These are phyloP conservation scores for Salminus brasiliensis DNA, from an alignment of 2,113 vertebrate genomes.

Conservation along the genomic window DNA sequence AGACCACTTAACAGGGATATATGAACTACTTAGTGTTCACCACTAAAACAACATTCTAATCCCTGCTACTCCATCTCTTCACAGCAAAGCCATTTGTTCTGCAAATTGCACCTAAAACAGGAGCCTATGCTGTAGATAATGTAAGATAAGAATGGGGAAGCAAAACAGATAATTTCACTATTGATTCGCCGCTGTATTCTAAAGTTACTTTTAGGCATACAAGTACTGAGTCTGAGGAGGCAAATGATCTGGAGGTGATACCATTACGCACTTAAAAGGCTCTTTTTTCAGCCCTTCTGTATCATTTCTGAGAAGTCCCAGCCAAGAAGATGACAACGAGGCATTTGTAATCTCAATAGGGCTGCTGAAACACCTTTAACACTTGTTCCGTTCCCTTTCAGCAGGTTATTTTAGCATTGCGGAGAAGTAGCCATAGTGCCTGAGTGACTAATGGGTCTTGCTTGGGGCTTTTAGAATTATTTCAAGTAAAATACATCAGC, in stretches of 20 bases:
- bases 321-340: slow-evolving; percentile 52
- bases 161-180: slow-evolving; percentile 78
- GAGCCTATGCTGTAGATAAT: slow-evolving; percentile 68
- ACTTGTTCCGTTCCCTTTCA: not conserved
- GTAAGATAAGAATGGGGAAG: slow-evolving; percentile 74
- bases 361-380: slow-evolving; percentile 6
- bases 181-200: slow-evolving; percentile 82
- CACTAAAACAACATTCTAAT: slow-evolving; percentile 74
- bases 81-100: slow-evolving; percentile 64
- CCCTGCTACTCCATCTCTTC: slow-evolving; percentile 64
- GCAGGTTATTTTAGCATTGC: not conserved
- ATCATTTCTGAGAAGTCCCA: slow-evolving; percentile 61
- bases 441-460: not conserved
- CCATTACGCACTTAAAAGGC: slow-evolving; percentile 65
- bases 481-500: too few relatives aligned
- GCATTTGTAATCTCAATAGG: slow-evolving; percentile 42
- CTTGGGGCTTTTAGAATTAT: too few relatives aligned
- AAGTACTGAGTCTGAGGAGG: slow-evolving; percentile 54
- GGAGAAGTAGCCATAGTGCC: not conserved
- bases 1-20: slow-evolving; percentile 77
- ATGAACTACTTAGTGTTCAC: slow-evolving; percentile 74
- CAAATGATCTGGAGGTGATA: slow-evolving; percentile 63
- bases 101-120: slow-evolving; percentile 60
- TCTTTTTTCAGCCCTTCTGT: slow-evolving; percentile 55
- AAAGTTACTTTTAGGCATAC: slow-evolving; percentile 76